A percentile compares a stretch with the other conserved stretches of the same genome.
These are phyloP conservation scores for Aradophagus sp. DNA, from an alignment of 1,140 invertebrate species.

Conservation along the genomic window DNA sequence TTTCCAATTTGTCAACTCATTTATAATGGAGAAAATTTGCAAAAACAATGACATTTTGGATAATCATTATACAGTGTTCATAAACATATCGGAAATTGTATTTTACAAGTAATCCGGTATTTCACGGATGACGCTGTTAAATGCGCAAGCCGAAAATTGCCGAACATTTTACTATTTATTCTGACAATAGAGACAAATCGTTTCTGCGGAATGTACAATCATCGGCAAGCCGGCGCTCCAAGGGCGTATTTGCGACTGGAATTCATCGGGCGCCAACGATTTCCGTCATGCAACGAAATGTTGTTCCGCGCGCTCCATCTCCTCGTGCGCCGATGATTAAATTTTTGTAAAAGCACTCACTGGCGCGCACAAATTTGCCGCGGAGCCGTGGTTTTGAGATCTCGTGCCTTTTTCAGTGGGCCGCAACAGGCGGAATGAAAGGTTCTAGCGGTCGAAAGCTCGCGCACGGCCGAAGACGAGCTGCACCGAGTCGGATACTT, in stretches of 20 bases:
- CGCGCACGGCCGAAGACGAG: constrained; percentile 15
- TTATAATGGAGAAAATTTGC: too few relatives aligned
- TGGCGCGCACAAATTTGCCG: constrained; percentile 22
- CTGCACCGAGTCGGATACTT: constrained; percentile 47
- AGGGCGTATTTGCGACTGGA: constrained; percentile 6
- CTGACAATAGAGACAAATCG: too few relatives aligned
- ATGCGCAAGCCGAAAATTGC: too few relatives aligned
- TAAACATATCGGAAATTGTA: too few relatives aligned
- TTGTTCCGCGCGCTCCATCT: constrained; percentile 22
- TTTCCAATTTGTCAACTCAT: too few relatives aligned
- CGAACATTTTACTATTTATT: too few relatives aligned
- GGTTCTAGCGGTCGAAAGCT: constrained; percentile 47
- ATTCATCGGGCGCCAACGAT: constrained; percentile 12
- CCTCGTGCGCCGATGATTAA: constrained; percentile 39
- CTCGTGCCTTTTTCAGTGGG: constrained; percentile 27
- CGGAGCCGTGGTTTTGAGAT: constrained; percentile 34
- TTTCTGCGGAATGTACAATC: too few relatives aligned
- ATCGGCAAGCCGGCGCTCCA: not conserved
- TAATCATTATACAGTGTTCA: too few relatives aligned
- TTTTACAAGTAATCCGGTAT: too few relatives aligned
- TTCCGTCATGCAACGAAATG: constrained; percentile 26
- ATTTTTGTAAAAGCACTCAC: constrained; percentile 52
- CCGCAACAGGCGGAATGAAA: constrained; percentile 56
- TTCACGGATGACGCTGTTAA: too few relatives aligned
- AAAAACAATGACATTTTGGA: too few relatives aligned